These are phyloP conservation scores for Anoplolepis gracilipes DNA, from an alignment of 1,140 invertebrate species.

Conservation along the genomic window DNA sequence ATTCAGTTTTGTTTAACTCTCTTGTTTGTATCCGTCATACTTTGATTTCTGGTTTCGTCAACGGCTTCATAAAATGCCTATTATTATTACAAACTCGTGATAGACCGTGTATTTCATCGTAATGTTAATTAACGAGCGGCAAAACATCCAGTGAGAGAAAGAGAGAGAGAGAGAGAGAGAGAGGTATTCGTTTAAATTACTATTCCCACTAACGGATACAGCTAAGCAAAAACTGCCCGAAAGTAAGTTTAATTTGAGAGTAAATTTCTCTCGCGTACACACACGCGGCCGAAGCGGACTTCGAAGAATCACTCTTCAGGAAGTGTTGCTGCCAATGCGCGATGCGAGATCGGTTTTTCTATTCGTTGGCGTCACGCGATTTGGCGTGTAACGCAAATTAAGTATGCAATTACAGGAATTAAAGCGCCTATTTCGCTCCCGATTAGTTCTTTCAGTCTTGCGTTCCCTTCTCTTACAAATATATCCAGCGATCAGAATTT, in stretches of 20 bases:
- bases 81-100: not conserved
- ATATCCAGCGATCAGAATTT: not conserved
- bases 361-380: slow-evolving; percentile 69
- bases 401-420: slow-evolving; percentile 72
- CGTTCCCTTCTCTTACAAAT: not conserved
- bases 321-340: slow-evolving; percentile 33
- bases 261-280: slow-evolving; percentile 18
- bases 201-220: not conserved
- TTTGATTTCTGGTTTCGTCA: not conserved
- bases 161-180: slow-evolving; percentile 1
- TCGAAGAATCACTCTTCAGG: slow-evolving; percentile 23
- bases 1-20: not conserved
- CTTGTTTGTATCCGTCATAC: not conserved
- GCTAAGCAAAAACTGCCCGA: slow-evolving; percentile 14
- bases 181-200: not conserved
- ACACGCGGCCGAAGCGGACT: not conserved
- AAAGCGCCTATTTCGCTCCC: slow-evolving; percentile 52
- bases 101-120: not conserved
- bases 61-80: not conserved
- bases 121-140: slow-evolving; percentile 25
- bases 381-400: slow-evolving; percentile 76
- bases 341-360: slow-evolving; percentile 36
- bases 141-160: not conserved
- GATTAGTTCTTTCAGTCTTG: slow-evolving; percentile 63
- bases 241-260: slow-evolving; percentile 34